These are phyloP conservation scores for Ambastaia sidthimunki DNA, from an alignment of 2,797 vertebrate species.

Conservation along the genomic window DNA sequence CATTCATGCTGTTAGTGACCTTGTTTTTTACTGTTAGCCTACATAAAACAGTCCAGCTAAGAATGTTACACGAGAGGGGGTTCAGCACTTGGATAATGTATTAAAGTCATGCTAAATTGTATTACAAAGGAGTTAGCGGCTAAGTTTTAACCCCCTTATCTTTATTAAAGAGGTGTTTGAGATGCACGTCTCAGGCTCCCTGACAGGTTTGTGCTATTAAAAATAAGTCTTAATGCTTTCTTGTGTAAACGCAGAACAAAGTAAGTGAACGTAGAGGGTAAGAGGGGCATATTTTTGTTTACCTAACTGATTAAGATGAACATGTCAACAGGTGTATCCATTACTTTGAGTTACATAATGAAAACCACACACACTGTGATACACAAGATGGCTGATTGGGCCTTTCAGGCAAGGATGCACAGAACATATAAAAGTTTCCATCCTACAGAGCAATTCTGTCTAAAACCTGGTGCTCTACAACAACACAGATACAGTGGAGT, in stretches of 20 bases:
- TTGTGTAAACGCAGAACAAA: conserved; percentile 27
- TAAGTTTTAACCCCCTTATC: conserved; percentile 26
- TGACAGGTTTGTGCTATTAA: conserved; percentile 38
- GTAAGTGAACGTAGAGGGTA: conserved; percentile 14
- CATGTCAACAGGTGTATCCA: conserved; percentile 71
- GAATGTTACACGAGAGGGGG: background rate
- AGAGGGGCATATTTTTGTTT: conserved; percentile 56
- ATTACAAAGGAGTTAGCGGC: conserved; percentile 21
- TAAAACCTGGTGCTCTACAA: background rate
- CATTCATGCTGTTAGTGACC: conserved; percentile 30
- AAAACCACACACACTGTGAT: conserved; percentile 43
- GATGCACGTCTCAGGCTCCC: conserved; percentile 22
- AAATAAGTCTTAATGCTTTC: conserved; percentile 38
- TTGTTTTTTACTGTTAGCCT: conserved; percentile 34
- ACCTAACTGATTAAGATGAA: conserved; percentile 57
- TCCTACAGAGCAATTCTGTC: background rate
- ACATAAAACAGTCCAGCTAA: conserved; percentile 25
- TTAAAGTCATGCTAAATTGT: conserved; percentile 26
- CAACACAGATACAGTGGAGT: too few species aligned
- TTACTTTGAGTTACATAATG: conserved; percentile 66
- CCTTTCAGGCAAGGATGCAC: background rate
- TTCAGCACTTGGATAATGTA: conserved; percentile 5
- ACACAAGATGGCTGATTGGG: conserved; percentile 46
- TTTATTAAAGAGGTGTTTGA: conserved; percentile 41
- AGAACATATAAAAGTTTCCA: conserved; percentile 25